Conservation (phyloP, 1,140 invertebrate species). For the Diorhabda carinulata region DNA sequence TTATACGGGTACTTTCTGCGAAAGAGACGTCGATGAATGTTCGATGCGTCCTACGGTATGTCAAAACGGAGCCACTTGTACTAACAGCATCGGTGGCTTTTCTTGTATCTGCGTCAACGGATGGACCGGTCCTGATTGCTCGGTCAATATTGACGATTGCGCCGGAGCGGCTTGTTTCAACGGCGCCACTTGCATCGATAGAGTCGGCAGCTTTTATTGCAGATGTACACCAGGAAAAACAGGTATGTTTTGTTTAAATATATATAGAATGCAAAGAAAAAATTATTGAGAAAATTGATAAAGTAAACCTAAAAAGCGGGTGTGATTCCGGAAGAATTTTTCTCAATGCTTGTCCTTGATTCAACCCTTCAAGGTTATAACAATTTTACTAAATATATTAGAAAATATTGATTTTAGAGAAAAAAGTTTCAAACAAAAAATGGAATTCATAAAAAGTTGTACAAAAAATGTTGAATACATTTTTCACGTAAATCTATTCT, state of each 20-base stretch:
- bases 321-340: not conserved
- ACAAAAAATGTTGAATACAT: no score
- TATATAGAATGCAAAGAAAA: no score
- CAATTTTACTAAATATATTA: no score
- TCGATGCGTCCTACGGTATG: constrained; percentile 77
- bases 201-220: constrained; percentile 92
- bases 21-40: constrained; percentile 77
- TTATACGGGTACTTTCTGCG: constrained; percentile 80
- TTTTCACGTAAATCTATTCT: no score
- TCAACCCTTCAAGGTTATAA: not conserved
- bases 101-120: constrained; percentile 96
- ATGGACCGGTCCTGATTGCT: constrained; percentile 88
- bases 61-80: constrained; percentile 92
- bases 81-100: constrained; percentile 83
- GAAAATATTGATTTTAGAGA: no score
- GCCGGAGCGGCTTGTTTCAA: constrained; percentile 91
- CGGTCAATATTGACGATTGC: constrained; percentile 92
- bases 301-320: no score
- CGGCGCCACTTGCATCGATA: constrained; percentile 92
- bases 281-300: no score
- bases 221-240: constrained; percentile 93
- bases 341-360: not conserved
- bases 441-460: no score
- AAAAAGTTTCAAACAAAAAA: no score
- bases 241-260: constrained; percentile 51